A percentile compares a stretch with the other conserved stretches of the same genome.
Evolutionary conservation across 35 echinoderm and acorn worm species (phyloP).

Genomic region (Anneissia japonica): DNA sequence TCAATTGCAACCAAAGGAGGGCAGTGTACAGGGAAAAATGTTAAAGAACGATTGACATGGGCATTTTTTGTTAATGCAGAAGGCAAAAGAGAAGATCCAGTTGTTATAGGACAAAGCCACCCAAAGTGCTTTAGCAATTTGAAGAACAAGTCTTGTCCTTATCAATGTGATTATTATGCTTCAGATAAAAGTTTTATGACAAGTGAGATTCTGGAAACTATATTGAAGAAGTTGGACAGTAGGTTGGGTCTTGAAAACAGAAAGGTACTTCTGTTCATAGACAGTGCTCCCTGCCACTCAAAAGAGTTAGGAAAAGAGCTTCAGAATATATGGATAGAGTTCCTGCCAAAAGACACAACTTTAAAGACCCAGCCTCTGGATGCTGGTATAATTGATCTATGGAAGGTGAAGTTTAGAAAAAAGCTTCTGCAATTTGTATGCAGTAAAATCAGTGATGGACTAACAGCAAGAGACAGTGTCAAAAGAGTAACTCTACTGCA

Average conservation of each 20-base stretch:
- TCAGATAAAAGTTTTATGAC: background rate
- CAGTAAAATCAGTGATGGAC: background rate
- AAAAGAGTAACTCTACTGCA: background rate
- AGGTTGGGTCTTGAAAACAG: background rate
- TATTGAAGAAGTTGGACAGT: background rate
- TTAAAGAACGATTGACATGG: background rate
- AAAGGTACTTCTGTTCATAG: background rate
- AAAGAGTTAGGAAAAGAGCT: background rate
- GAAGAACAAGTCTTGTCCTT: background rate
- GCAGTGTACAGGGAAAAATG: background rate
- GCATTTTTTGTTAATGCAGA: background rate
- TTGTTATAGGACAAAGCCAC: background rate
- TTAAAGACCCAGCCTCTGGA: background rate
- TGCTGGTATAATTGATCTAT: background rate
- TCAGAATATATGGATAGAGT: background rate
- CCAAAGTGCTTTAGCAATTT: background rate
- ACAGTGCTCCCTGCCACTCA: background rate
- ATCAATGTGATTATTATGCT: background rate
- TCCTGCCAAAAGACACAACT: background rate
- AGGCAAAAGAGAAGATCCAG: background rate
- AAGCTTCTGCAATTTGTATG: background rate
- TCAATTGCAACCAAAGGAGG: background rate
- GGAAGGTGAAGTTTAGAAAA: background rate
- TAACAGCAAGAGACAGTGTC: background rate
- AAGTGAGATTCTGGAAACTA: background rate